Conservation (phyloP, 2,888 invertebrate genomes). For the Diarsia brunnea region DNA sequence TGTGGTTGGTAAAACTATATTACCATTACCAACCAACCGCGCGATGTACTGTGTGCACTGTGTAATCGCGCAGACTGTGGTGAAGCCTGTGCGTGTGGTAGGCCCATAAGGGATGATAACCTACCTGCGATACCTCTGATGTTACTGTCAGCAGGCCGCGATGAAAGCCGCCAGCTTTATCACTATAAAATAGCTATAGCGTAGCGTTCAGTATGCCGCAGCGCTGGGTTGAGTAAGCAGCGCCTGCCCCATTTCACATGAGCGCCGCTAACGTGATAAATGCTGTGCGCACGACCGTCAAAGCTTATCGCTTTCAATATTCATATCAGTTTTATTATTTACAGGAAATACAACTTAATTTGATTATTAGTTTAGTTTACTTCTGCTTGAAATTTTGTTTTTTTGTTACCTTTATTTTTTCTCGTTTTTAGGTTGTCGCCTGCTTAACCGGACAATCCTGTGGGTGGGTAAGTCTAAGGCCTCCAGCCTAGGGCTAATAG, state of each 20-base stretch:
- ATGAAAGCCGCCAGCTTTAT: not conserved
- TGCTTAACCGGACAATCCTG: too few relatives aligned
- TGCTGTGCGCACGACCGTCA: slow-evolving; percentile 75
- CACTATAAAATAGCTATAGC: slow-evolving; percentile 33
- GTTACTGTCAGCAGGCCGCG: not conserved
- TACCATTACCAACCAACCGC: too few relatives aligned
- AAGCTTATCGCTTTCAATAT: slow-evolving; percentile 65
- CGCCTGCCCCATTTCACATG: slow-evolving; percentile 79
- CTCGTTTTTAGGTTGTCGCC: too few relatives aligned
- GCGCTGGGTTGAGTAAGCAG: slow-evolving; percentile 60
- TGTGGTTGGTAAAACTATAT: too few relatives aligned
- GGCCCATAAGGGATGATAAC: too few relatives aligned
- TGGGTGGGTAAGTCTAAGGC: too few relatives aligned
- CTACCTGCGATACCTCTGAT: not conserved
- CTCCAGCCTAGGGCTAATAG: too few relatives aligned
- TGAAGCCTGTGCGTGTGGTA: too few relatives aligned
- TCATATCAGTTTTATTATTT: slow-evolving; percentile 52
- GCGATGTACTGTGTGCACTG: too few relatives aligned
- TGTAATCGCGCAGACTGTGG: too few relatives aligned
- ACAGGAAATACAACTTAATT: slow-evolving; percentile 9
- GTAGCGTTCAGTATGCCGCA: slow-evolving; percentile 29
- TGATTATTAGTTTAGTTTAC: not conserved
- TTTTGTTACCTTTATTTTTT: not conserved
- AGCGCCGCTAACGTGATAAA: slow-evolving; percentile 76
- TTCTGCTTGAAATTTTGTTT: not conserved